phyloP scores from a whole-genome alignment of 2,797 vertebrate genomes.

The Acrocephalus scirpaceus region DNA sequence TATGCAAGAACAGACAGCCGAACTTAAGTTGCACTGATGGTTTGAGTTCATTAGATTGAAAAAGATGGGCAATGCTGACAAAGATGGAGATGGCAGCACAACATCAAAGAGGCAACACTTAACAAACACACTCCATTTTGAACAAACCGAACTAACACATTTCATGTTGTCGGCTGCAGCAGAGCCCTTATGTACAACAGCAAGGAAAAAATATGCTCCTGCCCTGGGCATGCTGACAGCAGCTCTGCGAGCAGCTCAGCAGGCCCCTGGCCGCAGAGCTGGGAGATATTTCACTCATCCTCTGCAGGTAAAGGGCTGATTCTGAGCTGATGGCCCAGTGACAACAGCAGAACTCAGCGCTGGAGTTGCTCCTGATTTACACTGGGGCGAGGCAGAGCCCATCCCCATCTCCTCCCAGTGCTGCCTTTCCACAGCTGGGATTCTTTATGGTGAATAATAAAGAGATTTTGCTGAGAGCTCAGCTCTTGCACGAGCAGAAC shows the following conservation, averaged over 20 bases:
- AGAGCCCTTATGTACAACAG: slow-evolving; percentile 47
- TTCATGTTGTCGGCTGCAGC: slow-evolving; percentile 48
- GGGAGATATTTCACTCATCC: slow-evolving; percentile 12
- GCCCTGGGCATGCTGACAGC: slow-evolving; percentile 40
- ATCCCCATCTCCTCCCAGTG: neutral
- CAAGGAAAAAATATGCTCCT: slow-evolving; percentile 36
- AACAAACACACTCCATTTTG: slow-evolving; percentile 64
- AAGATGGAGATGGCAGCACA: slow-evolving; percentile 76
- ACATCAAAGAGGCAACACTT: slow-evolving; percentile 70
- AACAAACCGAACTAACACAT: slow-evolving; percentile 37
- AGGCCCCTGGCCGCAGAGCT: neutral
- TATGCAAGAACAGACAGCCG: slow-evolving; percentile 85
- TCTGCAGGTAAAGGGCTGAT: slow-evolving; percentile 1
- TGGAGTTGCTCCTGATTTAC: slow-evolving; percentile 16
- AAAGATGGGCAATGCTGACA: slow-evolving; percentile 80
- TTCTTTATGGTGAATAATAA: slow-evolving; percentile 37
- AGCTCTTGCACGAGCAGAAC: neutral
- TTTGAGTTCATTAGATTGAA: slow-evolving; percentile 87
- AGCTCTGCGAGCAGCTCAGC: neutral
- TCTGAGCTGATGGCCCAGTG: neutral
- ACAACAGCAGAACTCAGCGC: neutral
- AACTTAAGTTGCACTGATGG: slow-evolving; percentile 85
- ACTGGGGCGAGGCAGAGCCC: neutral
- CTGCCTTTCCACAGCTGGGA: slow-evolving; percentile 5
- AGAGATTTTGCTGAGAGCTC: neutral